A percentile compares a stretch with the other conserved stretches of the same genome.
phyloP scores from a whole-genome alignment of 2,888 invertebrate genomes.

The Rhimphoctona megacephalus region DNA sequence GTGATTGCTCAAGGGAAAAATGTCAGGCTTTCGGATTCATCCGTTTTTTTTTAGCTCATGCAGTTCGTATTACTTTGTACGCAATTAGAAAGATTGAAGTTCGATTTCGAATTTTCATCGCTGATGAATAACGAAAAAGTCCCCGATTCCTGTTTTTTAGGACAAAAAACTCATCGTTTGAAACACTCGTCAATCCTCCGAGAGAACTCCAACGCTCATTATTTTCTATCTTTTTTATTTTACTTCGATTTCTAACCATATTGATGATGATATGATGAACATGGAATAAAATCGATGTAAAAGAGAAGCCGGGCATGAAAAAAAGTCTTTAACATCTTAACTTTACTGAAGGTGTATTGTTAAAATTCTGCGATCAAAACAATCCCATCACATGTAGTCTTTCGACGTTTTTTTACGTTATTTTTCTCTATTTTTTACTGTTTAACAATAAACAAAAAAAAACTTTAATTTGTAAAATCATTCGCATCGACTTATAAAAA shows the following conservation, averaged over 20 bases:
- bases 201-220: not conserved
- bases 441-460: too few relatives aligned
- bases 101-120: not conserved
- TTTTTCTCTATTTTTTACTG: too few relatives aligned
- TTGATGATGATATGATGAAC: too few relatives aligned
- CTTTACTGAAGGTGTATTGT: too few relatives aligned
- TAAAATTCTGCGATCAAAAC: not conserved
- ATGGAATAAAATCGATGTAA: not conserved
- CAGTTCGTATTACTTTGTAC: not conserved
- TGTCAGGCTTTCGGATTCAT: not conserved
- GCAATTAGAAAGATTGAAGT: not conserved
- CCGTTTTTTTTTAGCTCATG: not conserved
- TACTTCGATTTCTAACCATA: not conserved
- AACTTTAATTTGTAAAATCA: too few relatives aligned
- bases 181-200: not conserved
- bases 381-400: not conserved
- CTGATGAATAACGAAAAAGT: not conserved
- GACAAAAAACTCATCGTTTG: not conserved
- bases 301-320: not conserved
- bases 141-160: not conserved
- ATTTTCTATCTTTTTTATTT: not conserved
- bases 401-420: not conserved
- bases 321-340: not conserved
- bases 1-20: conserved; percentile 12
- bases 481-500: too few relatives aligned